Conservation (phyloP, 2,113 vertebrate species). For the Lycaon pictus region DNA sequence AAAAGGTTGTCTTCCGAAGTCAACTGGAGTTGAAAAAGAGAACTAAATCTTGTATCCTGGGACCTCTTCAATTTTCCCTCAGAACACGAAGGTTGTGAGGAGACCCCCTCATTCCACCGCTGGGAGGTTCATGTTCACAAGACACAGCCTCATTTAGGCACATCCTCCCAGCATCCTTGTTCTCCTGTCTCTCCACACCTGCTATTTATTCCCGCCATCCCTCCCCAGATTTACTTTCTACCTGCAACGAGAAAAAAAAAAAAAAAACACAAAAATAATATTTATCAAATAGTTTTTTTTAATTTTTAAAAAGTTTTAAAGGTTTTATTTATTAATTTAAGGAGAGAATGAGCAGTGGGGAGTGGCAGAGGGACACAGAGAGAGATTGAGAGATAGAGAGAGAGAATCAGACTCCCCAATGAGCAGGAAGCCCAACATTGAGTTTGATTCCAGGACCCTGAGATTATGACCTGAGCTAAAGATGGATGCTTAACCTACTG, state of each 20-base stretch:
- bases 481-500: too few relatives aligned
- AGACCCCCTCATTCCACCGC: neutral
- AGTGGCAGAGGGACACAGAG: too few relatives aligned
- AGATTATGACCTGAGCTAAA: too few relatives aligned
- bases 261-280: neutral
- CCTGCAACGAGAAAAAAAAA: neutral
- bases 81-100: neutral
- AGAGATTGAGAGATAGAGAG: too few relatives aligned
- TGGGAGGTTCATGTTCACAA: neutral
- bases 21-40: neutral
- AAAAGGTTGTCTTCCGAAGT: neutral
- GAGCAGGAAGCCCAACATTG: too few relatives aligned
- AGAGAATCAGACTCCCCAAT: too few relatives aligned
- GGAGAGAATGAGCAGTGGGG: too few relatives aligned
- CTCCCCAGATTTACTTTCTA: neutral
- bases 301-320: too few relatives aligned
- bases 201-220: too few relatives aligned
- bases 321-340: too few relatives aligned
- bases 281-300: neutral
- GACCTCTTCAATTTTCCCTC: neutral
- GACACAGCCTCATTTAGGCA: neutral
- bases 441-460: too few relatives aligned
- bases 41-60: neutral
- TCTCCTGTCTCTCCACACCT: neutral
- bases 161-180: too few relatives aligned